Evolutionary conservation across 2,797 vertebrate genomes (phyloP), one percentile per base, ranked within the genome.

Genomic region (Poeciliopsis turneri): DNA sequence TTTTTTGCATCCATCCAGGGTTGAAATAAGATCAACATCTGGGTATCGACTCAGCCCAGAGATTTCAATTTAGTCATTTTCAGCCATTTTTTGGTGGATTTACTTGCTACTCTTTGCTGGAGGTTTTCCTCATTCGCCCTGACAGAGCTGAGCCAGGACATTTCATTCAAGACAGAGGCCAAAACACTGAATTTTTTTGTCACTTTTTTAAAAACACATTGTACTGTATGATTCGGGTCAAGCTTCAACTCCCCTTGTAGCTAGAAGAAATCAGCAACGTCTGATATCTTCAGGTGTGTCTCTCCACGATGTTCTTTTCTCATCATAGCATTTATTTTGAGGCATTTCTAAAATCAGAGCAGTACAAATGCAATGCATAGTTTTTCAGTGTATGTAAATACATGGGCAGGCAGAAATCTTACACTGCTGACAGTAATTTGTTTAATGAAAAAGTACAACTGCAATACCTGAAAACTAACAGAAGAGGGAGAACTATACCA

Each of bases 401-500:
- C 11, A 1, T 69, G 39, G n/a, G 25, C 3, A 43, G 66, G 2
- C 6, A 43, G 1, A 25, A 68, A 41, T 41, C 2, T 11, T 68
- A 41, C 64, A 39, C 9, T 41, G 20, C 7, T 72, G 13, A 28
- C 45, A 30, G n/a, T 18, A 72, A 47, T 30, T 33, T 2, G 23
- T 1, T 53, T 8, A 5, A 28, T 49, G 47, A 30, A 41, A 0
- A 59, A 6, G 18, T 59, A 23, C 2, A 33, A 5, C 39, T 83
- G 83, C 73, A 81, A 74, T 86, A 64, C 51, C 36, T 10, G 5
- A 18, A 33, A 43, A 30, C 73, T 30, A 46, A 90, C 92, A 90
- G 30, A 39, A 90, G 93, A 88, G 61, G 33, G 83, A 88, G 88
- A 1, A 87, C 80, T 11, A 30, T 75, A 5, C 6, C 33, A 36